These are phyloP conservation scores for Coptodon bakossiorum DNA, from an alignment of 2,113 vertebrate genomes.

Conservation along the genomic window DNA sequence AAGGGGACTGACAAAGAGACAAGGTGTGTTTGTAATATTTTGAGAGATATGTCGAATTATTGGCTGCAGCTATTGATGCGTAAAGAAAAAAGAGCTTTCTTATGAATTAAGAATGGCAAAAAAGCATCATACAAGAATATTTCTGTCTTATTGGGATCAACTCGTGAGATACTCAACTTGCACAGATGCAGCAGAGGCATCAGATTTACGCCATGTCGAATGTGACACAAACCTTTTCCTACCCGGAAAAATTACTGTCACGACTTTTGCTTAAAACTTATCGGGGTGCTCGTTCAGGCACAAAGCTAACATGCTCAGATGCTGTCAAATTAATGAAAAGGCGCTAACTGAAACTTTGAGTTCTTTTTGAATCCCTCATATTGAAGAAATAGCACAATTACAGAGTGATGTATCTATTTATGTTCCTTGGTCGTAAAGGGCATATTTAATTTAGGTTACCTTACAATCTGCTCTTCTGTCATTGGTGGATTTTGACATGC, in stretches of 20 bases:
- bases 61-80: background rate
- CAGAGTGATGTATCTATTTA: background rate
- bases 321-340: background rate
- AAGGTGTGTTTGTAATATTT: background rate
- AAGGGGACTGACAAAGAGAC: background rate
- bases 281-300: background rate
- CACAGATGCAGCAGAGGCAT: background rate
- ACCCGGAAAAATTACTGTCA: background rate
- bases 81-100: background rate
- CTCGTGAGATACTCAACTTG: background rate
- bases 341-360: slow-evolving; percentile 13
- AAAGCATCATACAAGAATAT: background rate
- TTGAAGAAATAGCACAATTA: slow-evolving; percentile 51
- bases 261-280: background rate
- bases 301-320: background rate
- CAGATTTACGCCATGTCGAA: background rate
- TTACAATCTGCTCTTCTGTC: background rate
- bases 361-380: slow-evolving; percentile 12
- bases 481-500: slow-evolving; percentile 7
- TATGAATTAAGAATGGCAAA: background rate
- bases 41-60: background rate
- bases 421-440: slow-evolving; percentile 15
- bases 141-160: background rate
- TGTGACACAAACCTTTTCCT: background rate
- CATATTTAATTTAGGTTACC: slow-evolving; percentile 5